Evolutionary conservation across 1,140 invertebrate species (phyloP), one percentile per base, ranked within the genome.

Genomic region (Lasioglossum albipes): DNA sequence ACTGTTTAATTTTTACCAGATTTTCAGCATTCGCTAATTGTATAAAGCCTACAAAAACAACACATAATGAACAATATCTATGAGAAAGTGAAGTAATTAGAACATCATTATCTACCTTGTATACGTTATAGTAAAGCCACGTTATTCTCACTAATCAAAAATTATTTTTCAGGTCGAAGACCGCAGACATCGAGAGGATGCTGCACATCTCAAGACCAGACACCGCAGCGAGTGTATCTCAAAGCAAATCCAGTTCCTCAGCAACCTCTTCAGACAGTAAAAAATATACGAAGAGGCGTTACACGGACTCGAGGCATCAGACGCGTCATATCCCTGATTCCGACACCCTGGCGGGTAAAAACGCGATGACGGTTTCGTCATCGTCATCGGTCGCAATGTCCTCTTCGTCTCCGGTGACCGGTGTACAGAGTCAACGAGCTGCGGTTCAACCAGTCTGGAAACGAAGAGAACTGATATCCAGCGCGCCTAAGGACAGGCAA

Each of bases 391-490:
- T 70, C 0, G 52, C 83, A 27, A 81, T 90, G 41, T 62, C 81
- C 20, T 82, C 89, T 1, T 78, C 87, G 20, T 84, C 89, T 5
- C 84, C 89, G 42, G 73, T 87, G 9, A 73, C 78, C 4, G 77
- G 83, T 4, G 62, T 85, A 81, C 90, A 87, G 83, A 91, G 93
- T 80, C 91, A 91, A 84, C 88, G 87, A n/a, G 88, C 88, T n/a
- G 85, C 83, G 12, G 84, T 86, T 42, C 93, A 92, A 52, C 94
- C 94, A 31, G 94, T 97, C 3, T 97, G 97, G 94, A 97, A 97
- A 91, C 94, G 97, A 64, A 95, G 96, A 69, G 96, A 97, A 90
- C 92, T 97, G 42, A 97, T 97, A 86, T 96, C 97, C 6, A 97
- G 96, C 90, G 95, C 96, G 72, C 95, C 95, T 7, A 94, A 94